phyloP scores from a whole-genome alignment of 2,113 vertebrate species.

The Proterorhinus semilunaris region DNA sequence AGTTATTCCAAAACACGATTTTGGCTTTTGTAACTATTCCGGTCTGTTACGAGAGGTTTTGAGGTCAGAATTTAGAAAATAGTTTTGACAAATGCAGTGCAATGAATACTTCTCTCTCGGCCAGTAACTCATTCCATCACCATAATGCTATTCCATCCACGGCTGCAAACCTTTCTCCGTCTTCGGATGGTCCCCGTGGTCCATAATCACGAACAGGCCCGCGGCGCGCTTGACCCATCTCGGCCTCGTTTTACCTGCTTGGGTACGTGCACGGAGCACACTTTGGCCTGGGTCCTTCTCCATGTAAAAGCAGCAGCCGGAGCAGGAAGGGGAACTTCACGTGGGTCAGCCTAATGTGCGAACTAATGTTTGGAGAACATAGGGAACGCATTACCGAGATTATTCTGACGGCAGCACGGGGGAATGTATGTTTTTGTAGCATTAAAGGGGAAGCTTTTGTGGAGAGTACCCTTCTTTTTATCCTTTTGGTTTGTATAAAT shows the following conservation, averaged over 20 bases:
- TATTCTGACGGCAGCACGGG: conserved; percentile 83
- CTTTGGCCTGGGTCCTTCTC: conserved; percentile 74
- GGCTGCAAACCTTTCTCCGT: conserved; percentile 35
- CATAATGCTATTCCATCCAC: conserved; percentile 24
- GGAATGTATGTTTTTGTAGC: conserved; percentile 82
- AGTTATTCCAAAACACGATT: no score
- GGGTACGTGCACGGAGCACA: conserved; percentile 12
- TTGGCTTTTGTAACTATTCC: no score
- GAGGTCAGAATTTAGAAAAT: not conserved
- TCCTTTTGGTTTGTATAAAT: conserved; percentile 1
- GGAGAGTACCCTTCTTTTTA: conserved; percentile 51
- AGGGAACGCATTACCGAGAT: conserved; percentile 86
- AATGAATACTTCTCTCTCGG: not conserved
- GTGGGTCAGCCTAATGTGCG: conserved; percentile 88
- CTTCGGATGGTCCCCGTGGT: conserved; percentile 80
- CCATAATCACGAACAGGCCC: conserved; percentile 89
- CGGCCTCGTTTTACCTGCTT: conserved; percentile 17
- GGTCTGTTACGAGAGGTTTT: not conserved
- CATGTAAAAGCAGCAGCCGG: conserved; percentile 61
- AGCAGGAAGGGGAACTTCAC: conserved; percentile 80
- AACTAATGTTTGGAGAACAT: conserved; percentile 89
- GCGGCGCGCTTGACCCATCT: conserved; percentile 61
- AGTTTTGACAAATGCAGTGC: not conserved
- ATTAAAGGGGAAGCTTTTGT: conserved; percentile 71
- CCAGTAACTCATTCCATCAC: not conserved